phyloP scores from a whole-genome alignment of 2,888 invertebrate species.

The Limnephilus rhombicus region DNA sequence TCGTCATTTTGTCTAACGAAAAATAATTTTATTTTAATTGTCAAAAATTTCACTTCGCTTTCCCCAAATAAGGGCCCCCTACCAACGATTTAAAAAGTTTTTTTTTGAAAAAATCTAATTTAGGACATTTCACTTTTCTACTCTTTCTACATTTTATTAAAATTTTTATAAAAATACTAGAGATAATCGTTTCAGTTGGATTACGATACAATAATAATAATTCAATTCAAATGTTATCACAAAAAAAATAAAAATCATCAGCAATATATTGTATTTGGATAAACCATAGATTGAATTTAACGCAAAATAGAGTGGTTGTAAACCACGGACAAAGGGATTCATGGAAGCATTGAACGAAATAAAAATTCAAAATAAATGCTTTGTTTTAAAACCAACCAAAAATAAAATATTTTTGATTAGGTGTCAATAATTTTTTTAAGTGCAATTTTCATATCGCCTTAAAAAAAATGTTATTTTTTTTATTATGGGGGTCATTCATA shows the following conservation, averaged over 20 bases:
- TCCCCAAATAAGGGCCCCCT: constrained; percentile 22
- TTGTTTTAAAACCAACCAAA: neutral
- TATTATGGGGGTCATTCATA: neutral
- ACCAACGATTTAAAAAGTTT: constrained; percentile 38
- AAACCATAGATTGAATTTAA: neutral
- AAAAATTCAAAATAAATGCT: too few relatives aligned
- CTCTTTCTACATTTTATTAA: constrained; percentile 37
- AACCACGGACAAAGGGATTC: neutral
- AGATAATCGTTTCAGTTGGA: constrained; percentile 18
- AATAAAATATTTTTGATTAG: neutral
- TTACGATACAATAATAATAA: neutral
- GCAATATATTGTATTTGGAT: neutral
- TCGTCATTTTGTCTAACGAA: constrained; percentile 9
- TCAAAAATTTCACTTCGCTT: neutral
- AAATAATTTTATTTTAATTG: neutral
- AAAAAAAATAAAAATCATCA: neutral
- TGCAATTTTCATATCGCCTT: too few relatives aligned
- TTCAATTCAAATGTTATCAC: too few relatives aligned
- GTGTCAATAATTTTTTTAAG: too few relatives aligned
- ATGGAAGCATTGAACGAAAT: too few relatives aligned
- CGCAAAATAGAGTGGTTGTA: neutral
- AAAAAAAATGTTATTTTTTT: too few relatives aligned
- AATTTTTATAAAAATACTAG: constrained; percentile 44
- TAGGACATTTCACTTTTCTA: constrained; percentile 27
- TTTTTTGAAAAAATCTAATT: constrained; percentile 36